Evolutionary conservation across 1,140 invertebrate species (phyloP).

Genomic region (Heliconius himera): DNA sequence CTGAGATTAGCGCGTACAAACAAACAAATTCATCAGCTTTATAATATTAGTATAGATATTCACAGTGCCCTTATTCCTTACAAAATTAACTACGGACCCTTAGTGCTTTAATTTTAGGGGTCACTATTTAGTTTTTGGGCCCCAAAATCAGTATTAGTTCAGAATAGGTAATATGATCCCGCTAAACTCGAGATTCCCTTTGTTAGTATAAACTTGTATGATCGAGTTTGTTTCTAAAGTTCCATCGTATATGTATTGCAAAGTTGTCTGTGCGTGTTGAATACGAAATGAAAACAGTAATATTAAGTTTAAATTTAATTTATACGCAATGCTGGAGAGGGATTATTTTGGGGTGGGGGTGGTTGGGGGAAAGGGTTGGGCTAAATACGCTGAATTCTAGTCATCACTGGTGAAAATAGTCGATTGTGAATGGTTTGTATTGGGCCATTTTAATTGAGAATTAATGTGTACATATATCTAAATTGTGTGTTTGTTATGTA

Average conservation of each 20-base stretch:
- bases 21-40: too few species aligned
- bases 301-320: slow-evolving; percentile 21
- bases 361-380: background rate
- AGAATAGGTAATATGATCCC: slow-evolving; percentile 12
- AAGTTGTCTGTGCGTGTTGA: background rate
- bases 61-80: background rate
- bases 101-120: background rate
- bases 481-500: too few species aligned
- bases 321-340: slow-evolving; percentile 5
- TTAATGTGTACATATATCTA: background rate
- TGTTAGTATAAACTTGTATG: slow-evolving; percentile 4
- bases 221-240: background rate
- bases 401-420: background rate
- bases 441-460: background rate
- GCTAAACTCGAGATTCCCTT: slow-evolving; percentile 1
- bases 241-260: background rate
- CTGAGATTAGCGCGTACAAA: too few species aligned
- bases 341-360: background rate
- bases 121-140: background rate
- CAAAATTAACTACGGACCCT: background rate
- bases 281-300: background rate
- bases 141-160: background rate
- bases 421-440: background rate
- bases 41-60: too few species aligned
- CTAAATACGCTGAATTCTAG: background rate